Evolutionary conservation across 2,888 invertebrate genomes (phyloP).

Genomic region (Sthenelais limicola): DNA sequence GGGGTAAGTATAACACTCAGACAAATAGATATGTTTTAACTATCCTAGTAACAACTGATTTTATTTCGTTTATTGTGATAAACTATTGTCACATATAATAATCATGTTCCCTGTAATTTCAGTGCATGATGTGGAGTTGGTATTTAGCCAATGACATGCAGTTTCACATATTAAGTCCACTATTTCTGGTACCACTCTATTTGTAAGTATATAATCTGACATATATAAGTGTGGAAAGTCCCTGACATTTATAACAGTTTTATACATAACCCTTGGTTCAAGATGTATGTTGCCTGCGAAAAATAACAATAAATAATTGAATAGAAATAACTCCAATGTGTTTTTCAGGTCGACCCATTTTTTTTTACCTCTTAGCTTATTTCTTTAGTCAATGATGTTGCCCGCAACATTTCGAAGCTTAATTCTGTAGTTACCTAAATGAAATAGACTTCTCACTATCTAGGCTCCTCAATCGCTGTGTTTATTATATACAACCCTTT

Average conservation of each 20-base stretch:
- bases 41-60: neutral
- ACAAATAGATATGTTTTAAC: neutral
- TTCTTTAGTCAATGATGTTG: no score
- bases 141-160: constrained; percentile 69
- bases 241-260: neutral
- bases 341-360: no score
- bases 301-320: no score
- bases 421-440: no score
- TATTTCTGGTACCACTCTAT: constrained; percentile 58
- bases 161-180: constrained; percentile 61
- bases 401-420: no score
- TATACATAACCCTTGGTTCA: neutral
- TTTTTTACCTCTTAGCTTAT: no score
- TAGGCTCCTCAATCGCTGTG: no score
- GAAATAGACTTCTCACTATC: no score
- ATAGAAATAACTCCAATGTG: no score
- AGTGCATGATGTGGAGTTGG: constrained; percentile 63
- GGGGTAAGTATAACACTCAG: constrained; percentile 7
- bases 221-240: neutral
- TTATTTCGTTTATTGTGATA: neutral
- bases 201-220: constrained; percentile 51
- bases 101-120: constrained; percentile 43
- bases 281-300: no score
- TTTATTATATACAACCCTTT: no score
- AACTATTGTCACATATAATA: neutral